Evolutionary conservation across 2,888 invertebrate genomes (phyloP), one percentile per base, ranked within the genome.

Genomic region (Drosophila histrio): DNA sequence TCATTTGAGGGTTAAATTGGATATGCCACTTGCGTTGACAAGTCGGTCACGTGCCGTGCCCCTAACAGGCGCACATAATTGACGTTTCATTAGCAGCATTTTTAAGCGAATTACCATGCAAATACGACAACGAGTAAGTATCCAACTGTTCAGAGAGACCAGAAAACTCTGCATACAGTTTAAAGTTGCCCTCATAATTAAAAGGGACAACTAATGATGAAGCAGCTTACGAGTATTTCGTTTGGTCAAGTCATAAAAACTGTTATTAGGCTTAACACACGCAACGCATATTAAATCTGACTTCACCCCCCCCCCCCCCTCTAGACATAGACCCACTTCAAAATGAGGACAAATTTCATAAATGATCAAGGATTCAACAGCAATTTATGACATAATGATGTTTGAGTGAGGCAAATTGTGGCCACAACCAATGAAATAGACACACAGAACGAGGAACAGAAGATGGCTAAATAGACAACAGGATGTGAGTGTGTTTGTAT

Each of bases 1-100:
- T 84, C 87, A 88, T 87, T 89, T 87, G 77, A 81, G 87, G 89
- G 89, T 87, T 89, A 89, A 87, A 88, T 88, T 77, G 88, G 79
- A 84, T 79, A 87, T 88, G 88, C 84, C 73, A 70, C 72, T 62
- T 68, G 84, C 67, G 81, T 84, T 84, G 88, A 88, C 85, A 88
- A 85, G 79, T 77, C 79, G 83, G 89, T 88, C 88, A 85, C 85
- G 85, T 88, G 72, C 87, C 61, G 19, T 43, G 62, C 52, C 44
- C 64, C 56, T 62, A 85, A 71, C 80, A 80, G 74, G 71, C 66
- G 68, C 76, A 85, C 75, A 79, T 87, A 87, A 87, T 87, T 87
- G 85, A 80, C 80, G 74, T 88, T 87, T 79, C 74, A 88, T 88
- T 89, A 82, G 85, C 69, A 68, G 57, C 69, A 75, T 77, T 86